Percentiles rank a stretch among this genome's conserved stretches.
Evolutionary conservation across 2,113 vertebrate species (phyloP).

Genomic region (Cyphomyrus discorhynchus): DNA sequence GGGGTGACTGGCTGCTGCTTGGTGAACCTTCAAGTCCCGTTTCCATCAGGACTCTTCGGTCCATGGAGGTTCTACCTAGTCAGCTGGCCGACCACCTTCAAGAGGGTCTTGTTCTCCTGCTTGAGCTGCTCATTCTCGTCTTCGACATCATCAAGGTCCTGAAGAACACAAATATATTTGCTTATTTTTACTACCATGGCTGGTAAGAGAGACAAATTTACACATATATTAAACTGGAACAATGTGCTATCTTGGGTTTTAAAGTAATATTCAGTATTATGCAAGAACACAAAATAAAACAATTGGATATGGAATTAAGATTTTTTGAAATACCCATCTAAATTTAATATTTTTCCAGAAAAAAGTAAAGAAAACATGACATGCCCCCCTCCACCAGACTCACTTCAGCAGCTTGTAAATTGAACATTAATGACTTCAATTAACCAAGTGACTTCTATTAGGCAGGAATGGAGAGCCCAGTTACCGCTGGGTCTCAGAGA

Average conservation of each 20-base stretch:
- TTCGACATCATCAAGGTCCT: slow-evolving; percentile 97
- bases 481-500: slow-evolving; percentile 20
- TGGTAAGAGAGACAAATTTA: background rate
- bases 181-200: background rate
- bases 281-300: background rate
- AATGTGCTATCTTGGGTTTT: background rate
- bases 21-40: background rate
- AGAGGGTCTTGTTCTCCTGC: slow-evolving; percentile 98
- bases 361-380: background rate
- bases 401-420: slow-evolving; percentile 33
- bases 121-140: slow-evolving; percentile 98
- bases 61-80: slow-evolving; percentile 82
- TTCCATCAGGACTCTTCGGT: background rate
- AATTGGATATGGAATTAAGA: background rate
- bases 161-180: slow-evolving; percentile 19
- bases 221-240: background rate
- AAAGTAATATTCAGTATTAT: background rate
- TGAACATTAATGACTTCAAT: slow-evolving; percentile 47
- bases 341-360: background rate
- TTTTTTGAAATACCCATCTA: background rate
- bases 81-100: slow-evolving; percentile 97
- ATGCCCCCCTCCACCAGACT: background rate
- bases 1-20: background rate
- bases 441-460: slow-evolving; percentile 31
- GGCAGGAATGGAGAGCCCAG: slow-evolving; percentile 18